These are phyloP conservation scores for Epizoanthus scotinus DNA, from an alignment of 92 coral and sea anemone genomes.

Conservation along the genomic window DNA sequence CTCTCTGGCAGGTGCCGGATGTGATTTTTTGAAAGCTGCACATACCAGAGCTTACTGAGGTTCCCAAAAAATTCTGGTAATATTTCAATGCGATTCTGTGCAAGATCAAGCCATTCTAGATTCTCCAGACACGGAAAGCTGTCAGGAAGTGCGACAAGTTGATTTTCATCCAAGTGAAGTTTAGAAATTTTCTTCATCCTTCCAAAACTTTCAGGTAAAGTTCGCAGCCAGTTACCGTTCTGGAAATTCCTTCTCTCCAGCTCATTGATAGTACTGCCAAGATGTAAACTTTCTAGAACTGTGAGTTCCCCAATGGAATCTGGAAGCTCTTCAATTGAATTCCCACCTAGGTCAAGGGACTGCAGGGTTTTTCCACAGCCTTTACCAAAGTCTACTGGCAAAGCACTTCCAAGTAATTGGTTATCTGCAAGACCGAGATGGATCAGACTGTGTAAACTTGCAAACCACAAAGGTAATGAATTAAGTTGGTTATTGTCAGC, in stretches of 20 bases:
- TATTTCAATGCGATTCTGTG: constrained; percentile 71
- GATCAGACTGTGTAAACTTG: constrained; percentile 56
- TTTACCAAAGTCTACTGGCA: constrained; percentile 71
- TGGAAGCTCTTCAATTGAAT: constrained; percentile 75
- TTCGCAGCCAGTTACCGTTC: constrained; percentile 91
- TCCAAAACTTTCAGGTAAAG: constrained; percentile 83
- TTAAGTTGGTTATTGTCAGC: constrained; percentile 73
- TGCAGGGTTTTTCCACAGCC: constrained; percentile 65
- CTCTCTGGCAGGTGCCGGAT: constrained; percentile 70
- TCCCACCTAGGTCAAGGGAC: constrained; percentile 81
- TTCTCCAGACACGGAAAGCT: constrained; percentile 72
- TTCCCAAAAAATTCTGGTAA: constrained; percentile 88
- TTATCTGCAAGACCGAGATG: constrained; percentile 79
- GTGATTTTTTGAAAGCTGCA: constrained; percentile 91
- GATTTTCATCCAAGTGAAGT: constrained; percentile 93
- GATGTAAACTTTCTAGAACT: constrained; percentile 72
- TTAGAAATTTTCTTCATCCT: constrained; percentile 68
- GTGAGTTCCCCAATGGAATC: constrained; percentile 80
- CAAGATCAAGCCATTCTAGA: constrained; percentile 92
- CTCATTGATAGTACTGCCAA: constrained; percentile 93
- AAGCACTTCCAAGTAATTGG: constrained; percentile 65
- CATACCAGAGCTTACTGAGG: constrained; percentile 77
- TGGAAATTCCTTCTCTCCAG: constrained; percentile 94
- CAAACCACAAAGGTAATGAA: constrained; percentile 88
- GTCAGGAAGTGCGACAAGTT: constrained; percentile 73